These are phyloP conservation scores for Heliconius hewitsoni DNA, from an alignment of 1,140 invertebrate species.

Conservation along the genomic window DNA sequence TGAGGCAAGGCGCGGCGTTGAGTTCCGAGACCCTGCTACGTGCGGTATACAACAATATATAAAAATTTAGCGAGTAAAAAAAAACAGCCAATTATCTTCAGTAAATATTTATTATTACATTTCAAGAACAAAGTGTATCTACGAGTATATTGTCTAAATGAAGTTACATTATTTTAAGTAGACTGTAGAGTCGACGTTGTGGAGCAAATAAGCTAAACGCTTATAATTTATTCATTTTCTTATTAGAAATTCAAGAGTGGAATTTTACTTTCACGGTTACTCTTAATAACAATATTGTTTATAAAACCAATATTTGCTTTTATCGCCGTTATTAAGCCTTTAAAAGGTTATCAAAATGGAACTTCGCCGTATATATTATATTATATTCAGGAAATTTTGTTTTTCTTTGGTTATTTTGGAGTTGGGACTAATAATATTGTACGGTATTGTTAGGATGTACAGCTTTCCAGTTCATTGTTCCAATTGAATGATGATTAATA, in stretches of 20 bases:
- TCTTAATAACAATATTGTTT: not conserved
- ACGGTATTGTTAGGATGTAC: not conserved
- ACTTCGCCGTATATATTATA: not conserved
- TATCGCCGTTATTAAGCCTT: constrained; percentile 3
- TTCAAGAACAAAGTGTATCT: not conserved
- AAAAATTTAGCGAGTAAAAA: too few species aligned
- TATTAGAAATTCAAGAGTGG: not conserved
- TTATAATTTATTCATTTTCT: constrained; percentile 11
- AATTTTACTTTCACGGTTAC: not conserved
- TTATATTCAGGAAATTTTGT: not conserved
- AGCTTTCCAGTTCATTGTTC: not conserved
- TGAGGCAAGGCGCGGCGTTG: too few species aligned
- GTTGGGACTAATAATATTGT: not conserved
- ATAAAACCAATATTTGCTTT: constrained; percentile 11
- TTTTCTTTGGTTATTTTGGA: not conserved
- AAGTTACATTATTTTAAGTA: not conserved
- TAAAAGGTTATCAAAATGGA: constrained; percentile 10
- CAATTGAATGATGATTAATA: not conserved
- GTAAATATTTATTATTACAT: not conserved
- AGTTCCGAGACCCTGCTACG: too few species aligned
- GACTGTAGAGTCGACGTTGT: not conserved
- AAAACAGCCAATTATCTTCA: not conserved
- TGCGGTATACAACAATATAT: too few species aligned
- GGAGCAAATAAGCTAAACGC: not conserved
- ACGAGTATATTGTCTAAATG: not conserved